Conservation (phyloP, 2,888 invertebrate species). For the Spodoptera littoralis region DNA sequence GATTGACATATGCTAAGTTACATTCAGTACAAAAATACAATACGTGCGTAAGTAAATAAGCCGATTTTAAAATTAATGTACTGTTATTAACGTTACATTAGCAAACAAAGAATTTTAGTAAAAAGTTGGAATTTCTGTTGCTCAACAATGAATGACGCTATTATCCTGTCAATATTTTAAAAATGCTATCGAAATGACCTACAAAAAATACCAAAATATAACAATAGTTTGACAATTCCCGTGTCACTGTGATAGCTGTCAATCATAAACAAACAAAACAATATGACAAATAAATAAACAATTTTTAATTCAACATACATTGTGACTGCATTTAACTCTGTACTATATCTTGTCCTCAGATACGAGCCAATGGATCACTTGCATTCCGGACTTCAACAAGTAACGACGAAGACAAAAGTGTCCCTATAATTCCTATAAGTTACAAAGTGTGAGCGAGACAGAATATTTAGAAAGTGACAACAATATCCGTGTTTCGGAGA, state of each 20-base stretch:
- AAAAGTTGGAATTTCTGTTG: constrained; percentile 12
- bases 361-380: constrained; percentile 58
- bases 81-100: not conserved
- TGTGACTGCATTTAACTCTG: not conserved
- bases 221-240: constrained; percentile 8
- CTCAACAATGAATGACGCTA: constrained; percentile 18
- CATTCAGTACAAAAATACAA: not conserved
- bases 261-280: constrained; percentile 17
- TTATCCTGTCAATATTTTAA: constrained; percentile 32
- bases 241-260: constrained; percentile 24
- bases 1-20: not conserved
- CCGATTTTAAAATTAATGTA: not conserved
- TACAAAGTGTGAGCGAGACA: constrained; percentile 44
- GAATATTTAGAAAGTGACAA: constrained; percentile 58
- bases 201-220: constrained; percentile 14
- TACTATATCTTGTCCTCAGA: constrained; percentile 60
- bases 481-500: constrained; percentile 46
- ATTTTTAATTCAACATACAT: not conserved
- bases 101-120: constrained; percentile 11
- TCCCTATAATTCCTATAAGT: constrained; percentile 13
- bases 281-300: not conserved
- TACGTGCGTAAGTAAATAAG: not conserved
- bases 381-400: constrained; percentile 51
- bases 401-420: constrained; percentile 21
- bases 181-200: constrained; percentile 7